Evolutionary conservation across 2,113 vertebrate genomes (phyloP), one percentile per base, ranked within the genome.

Genomic region (Limnothrissa miodon): DNA sequence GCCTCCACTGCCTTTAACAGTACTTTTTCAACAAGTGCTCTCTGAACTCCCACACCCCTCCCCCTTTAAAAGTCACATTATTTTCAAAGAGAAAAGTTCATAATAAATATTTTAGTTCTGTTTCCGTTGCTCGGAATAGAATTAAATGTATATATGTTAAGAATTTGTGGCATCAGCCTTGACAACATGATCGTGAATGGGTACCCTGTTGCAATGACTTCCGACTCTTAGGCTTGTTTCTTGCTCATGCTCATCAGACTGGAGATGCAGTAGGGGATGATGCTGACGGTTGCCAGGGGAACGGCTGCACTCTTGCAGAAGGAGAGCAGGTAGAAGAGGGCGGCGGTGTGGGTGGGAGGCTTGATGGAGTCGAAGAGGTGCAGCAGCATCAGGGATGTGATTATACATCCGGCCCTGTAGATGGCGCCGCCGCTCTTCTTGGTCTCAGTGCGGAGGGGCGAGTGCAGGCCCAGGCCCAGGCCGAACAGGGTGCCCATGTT

Each of bases 401-500:
- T 0, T 0, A 95, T 56, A 53, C 96, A 97, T 33, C 90, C 87
- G 0, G 95, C 87, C 80, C 94, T 96, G 82, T 95, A 95, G 0
- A 86, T 23, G 21, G 89, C 15, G 81, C 80, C 86, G 85, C 83
- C 90, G 88, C 90, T 91, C 80, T 90, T 94, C 86, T 95, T 95
- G 92, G 94, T 95, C 88, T 96, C 94, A 0, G 89, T 89, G 90
- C 97, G 97, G 86, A 98, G 95, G 1, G 93, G 93, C 0, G 96
- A 97, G 91, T 97, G 96, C 88, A 99, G 95, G 80, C 96, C 98
- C 90, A 99, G 93, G 0, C 98, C 98, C 86, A 99, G 94, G 66
- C 98, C 98, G 0, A 98, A 97, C 83, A 99, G 95, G 10, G 96
- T 95, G 81, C 98, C 98, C 94, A 99, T 92, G 92, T 99, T 99